phyloP scores from a whole-genome alignment of 2,888 invertebrate species.

The Ochropleura leucogaster region DNA sequence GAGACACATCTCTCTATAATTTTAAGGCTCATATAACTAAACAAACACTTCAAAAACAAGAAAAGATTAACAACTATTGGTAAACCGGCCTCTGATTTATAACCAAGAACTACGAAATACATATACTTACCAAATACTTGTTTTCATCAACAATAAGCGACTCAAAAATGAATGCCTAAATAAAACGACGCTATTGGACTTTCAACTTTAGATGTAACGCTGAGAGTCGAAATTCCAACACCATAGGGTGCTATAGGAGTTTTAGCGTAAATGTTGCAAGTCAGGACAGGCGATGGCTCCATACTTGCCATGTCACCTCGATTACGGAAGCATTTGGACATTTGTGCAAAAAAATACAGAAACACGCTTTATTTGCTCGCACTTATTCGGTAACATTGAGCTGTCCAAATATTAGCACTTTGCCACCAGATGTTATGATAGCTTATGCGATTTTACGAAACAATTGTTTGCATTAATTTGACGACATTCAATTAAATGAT shows the following conservation, averaged over 20 bases:
- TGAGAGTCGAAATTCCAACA: background rate
- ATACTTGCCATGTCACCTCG: conserved; percentile 34
- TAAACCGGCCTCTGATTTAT: conserved; percentile 14
- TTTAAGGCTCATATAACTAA: conserved; percentile 15
- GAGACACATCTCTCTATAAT: background rate
- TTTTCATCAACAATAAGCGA: background rate
- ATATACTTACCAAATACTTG: background rate
- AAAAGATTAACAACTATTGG: background rate
- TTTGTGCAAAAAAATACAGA: conserved; percentile 38
- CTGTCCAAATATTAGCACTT: conserved; percentile 42
- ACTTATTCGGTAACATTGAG: conserved; percentile 40
- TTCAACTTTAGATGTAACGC: background rate
- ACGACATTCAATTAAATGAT: conserved; percentile 5
- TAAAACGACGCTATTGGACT: background rate
- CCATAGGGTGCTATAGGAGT: background rate
- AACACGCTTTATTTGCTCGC: conserved; percentile 36
- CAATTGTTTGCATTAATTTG: conserved; percentile 37
- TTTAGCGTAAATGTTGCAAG: conserved; percentile 43
- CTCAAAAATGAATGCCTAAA: background rate
- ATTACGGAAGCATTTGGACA: conserved; percentile 39
- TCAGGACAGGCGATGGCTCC: conserved; percentile 8
- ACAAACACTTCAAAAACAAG: conserved; percentile 11
- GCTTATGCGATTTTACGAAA: conserved; percentile 12
- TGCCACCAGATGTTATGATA: conserved; percentile 26
- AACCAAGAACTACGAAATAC: conserved; percentile 23